Evolutionary conservation across 2,113 vertebrate genomes (phyloP).

Genomic region (Progne subis): DNA sequence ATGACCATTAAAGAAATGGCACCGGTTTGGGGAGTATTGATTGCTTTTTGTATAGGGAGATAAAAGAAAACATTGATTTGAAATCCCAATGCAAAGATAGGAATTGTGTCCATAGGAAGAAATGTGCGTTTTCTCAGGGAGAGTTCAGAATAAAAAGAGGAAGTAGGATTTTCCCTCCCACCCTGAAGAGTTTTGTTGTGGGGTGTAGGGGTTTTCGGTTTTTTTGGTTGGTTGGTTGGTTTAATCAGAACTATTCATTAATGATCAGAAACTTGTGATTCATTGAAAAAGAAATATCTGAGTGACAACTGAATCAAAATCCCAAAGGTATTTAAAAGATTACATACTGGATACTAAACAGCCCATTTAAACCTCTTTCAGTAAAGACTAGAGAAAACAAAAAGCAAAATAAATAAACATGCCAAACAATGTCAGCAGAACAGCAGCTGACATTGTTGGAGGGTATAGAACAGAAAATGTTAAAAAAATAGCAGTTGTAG

Average conservation of each 20-base stretch:
- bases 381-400: background rate
- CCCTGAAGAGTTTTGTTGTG: background rate
- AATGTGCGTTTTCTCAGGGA: background rate
- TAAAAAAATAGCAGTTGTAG: background rate
- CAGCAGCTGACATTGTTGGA: background rate
- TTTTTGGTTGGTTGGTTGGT: background rate
- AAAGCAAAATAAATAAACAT: background rate
- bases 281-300: background rate
- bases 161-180: background rate
- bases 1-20: background rate
- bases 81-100: background rate
- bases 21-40: background rate
- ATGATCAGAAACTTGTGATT: background rate
- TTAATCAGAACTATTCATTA: background rate
- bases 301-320: background rate
- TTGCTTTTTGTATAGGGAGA: background rate
- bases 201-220: fast-evolving
- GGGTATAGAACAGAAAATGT: background rate
- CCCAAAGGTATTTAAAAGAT: background rate
- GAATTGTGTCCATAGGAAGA: background rate
- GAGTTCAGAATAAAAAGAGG: background rate
- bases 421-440: background rate
- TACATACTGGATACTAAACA: background rate
- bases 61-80: background rate
- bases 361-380: background rate